These are phyloP conservation scores for Hybognathus amarus DNA, from an alignment of 2,797 vertebrate genomes.

Conservation along the genomic window DNA sequence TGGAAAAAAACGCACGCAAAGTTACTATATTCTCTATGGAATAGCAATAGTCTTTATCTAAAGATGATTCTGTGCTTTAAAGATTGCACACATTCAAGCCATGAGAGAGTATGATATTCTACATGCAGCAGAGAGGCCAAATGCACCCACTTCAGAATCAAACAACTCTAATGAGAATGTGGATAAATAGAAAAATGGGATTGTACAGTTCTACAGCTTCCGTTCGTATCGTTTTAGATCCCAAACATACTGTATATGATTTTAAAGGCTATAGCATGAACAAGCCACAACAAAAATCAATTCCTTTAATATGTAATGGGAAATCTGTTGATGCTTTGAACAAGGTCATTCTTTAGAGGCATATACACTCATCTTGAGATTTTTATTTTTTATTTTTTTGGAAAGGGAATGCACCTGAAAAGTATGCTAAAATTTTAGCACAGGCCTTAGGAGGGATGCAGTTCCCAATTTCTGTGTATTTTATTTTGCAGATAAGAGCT, in stretches of 20 bases:
- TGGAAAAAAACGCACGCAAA: neutral
- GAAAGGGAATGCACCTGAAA: neutral
- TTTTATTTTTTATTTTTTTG: neutral
- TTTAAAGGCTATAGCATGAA: neutral
- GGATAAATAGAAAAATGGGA: neutral
- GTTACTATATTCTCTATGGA: conserved; percentile 8
- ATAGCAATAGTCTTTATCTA: conserved; percentile 1
- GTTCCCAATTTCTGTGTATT: conserved; percentile 8
- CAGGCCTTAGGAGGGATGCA: neutral
- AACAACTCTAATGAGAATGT: neutral
- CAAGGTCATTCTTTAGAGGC: neutral
- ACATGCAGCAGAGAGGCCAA: neutral
- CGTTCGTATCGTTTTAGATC: neutral
- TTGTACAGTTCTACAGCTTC: neutral
- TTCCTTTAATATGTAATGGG: neutral
- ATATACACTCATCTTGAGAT: neutral
- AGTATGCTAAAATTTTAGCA: neutral
- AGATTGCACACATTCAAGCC: neutral
- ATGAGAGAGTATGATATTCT: neutral
- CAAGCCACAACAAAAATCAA: neutral
- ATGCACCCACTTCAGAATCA: neutral
- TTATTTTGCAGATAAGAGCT: conserved; percentile 39
- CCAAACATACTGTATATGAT: neutral
- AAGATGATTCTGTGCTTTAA: conserved; percentile 13
- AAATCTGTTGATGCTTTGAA: neutral